A percentile compares a stretch with the other conserved stretches of the same genome.
Conservation (phyloP, 2,113 vertebrate genomes). For the Tupaia tana region DNA sequence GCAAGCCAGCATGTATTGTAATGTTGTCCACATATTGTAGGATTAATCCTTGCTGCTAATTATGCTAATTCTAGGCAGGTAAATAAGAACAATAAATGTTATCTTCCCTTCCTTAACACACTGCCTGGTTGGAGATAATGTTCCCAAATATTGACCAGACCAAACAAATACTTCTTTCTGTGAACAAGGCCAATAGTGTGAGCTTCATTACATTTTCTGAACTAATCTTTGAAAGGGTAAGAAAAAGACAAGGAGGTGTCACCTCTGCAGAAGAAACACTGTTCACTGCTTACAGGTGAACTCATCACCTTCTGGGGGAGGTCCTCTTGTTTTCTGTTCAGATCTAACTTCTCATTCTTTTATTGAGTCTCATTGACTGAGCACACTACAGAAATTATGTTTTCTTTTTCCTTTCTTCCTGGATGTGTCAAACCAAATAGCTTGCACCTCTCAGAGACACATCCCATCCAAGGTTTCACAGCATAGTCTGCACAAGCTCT, state of each 20-base stretch:
- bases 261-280: neutral
- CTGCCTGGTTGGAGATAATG: neutral
- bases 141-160: neutral
- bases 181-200: neutral
- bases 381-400: neutral
- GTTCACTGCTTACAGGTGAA: too few relatives aligned
- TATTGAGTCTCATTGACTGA: too few relatives aligned
- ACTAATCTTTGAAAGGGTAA: neutral
- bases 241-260: neutral
- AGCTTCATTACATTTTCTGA: neutral
- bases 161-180: neutral
- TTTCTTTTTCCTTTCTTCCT: neutral
- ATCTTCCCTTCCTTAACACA: neutral
- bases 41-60: neutral
- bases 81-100: neutral
- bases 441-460: neutral
- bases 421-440: neutral
- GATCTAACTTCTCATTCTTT: neutral
- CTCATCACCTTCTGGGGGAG: too few relatives aligned
- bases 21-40: neutral
- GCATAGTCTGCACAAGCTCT: neutral
- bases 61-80: neutral
- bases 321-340: neutral
- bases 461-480: neutral
- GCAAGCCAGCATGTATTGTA: neutral